phyloP scores from a whole-genome alignment of 2,113 vertebrate genomes.

The Spermophilus dauricus region DNA sequence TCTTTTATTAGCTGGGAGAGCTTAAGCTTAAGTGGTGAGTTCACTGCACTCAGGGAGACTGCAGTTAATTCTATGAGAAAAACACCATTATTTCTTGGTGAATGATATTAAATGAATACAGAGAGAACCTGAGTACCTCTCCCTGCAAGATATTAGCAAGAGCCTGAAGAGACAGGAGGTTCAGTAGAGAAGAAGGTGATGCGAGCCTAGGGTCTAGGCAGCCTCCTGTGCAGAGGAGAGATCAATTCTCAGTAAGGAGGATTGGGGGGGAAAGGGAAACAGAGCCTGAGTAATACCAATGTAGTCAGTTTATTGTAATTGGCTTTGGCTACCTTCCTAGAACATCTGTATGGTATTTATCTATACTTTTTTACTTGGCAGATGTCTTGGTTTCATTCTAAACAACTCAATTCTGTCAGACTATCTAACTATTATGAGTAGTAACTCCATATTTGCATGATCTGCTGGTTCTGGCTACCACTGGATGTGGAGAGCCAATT shows the following conservation, averaged over 20 bases:
- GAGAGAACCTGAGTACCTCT: background rate
- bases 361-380: background rate
- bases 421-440: background rate
- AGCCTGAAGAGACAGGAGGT: background rate
- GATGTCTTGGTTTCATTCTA: background rate
- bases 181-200: background rate
- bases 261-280: background rate
- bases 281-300: background rate
- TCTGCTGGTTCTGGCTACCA: background rate
- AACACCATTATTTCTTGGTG: background rate
- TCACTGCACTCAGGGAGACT: background rate
- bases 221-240: background rate
- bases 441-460: background rate
- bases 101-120: background rate
- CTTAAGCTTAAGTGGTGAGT: background rate
- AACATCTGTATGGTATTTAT: background rate
- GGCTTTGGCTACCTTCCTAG: background rate
- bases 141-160: background rate
- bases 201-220: accelerated
- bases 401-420: background rate
- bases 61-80: background rate
- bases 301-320: background rate
- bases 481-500: background rate
- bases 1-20: background rate
- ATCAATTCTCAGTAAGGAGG: conserved; percentile 8